Evolutionary conservation across 2,888 invertebrate species (phyloP).

Genomic region (Drosophila phalerata): DNA sequence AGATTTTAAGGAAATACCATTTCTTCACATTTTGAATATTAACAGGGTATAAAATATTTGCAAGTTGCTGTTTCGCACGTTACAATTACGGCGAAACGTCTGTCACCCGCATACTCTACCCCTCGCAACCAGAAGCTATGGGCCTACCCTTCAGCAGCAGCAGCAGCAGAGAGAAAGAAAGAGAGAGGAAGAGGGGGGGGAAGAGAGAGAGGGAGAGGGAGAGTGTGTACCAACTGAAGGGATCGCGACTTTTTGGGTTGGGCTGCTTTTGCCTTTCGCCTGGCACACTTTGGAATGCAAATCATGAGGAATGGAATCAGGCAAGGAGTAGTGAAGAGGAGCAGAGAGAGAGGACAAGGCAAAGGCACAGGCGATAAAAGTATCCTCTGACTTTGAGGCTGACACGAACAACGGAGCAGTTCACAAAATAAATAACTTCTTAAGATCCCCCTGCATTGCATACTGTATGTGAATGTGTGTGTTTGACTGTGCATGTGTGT

Average conservation of each 20-base stretch:
- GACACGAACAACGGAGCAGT: slow-evolving; percentile 47
- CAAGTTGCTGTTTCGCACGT: slow-evolving; percentile 70
- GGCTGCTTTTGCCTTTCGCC: slow-evolving; percentile 35
- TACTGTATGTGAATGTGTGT: slow-evolving; percentile 25
- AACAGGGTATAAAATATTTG: slow-evolving; percentile 38
- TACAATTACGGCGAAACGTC: slow-evolving; percentile 67
- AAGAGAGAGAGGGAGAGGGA: neutral
- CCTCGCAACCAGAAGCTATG: slow-evolving; percentile 2
- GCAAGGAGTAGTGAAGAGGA: slow-evolving; percentile 2
- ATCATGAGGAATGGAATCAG: slow-evolving; percentile 60
- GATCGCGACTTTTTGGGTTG: slow-evolving; percentile 64
- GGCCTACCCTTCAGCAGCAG: slow-evolving; percentile 33
- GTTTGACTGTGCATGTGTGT: neutral
- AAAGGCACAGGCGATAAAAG: slow-evolving; percentile 67
- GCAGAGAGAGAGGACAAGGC: slow-evolving; percentile 11
- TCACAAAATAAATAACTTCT: slow-evolving; percentile 74
- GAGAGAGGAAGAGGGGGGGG: neutral
- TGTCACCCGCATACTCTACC: slow-evolving; percentile 38
- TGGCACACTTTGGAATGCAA: slow-evolving; percentile 82
- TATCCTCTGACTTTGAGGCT: slow-evolving; percentile 69
- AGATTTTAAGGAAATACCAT: neutral
- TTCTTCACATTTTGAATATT: too few species aligned
- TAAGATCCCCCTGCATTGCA: slow-evolving; percentile 62
- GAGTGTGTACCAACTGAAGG: slow-evolving; percentile 36
- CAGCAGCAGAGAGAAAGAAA: neutral